Conservation (phyloP, 2,797 vertebrate genomes). For the Girardinus metallicus region DNA sequence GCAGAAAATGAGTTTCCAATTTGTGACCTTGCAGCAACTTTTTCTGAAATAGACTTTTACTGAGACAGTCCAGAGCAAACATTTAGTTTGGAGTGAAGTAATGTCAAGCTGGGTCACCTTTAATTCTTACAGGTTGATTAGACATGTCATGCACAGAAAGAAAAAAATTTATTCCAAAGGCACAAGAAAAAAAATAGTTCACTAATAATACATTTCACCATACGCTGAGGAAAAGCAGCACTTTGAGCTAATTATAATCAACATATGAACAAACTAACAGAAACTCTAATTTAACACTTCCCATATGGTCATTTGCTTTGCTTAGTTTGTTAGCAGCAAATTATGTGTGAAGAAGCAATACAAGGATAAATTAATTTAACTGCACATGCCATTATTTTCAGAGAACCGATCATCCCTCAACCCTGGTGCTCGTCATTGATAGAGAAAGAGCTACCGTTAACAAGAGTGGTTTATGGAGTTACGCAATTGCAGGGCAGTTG, state of each 20-base stretch:
- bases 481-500: no score
- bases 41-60: neutral
- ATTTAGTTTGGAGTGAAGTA: neutral
- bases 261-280: neutral
- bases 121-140: slow-evolving; percentile 9
- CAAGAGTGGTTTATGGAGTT: no score
- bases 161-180: neutral
- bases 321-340: neutral
- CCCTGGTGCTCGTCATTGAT: no score
- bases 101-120: slow-evolving; percentile 29
- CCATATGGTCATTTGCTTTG: neutral
- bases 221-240: neutral
- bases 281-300: neutral
- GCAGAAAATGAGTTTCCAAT: neutral
- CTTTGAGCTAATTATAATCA: neutral
- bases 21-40: neutral
- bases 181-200: neutral
- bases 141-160: neutral
- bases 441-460: no score
- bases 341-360: neutral
- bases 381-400: neutral
- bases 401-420: no score
- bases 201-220: neutral
- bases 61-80: neutral
- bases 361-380: neutral